Base-by-base conservation (phyloP, 2,888 invertebrate genomes). In the Macrophya alboannulata region DNA sequence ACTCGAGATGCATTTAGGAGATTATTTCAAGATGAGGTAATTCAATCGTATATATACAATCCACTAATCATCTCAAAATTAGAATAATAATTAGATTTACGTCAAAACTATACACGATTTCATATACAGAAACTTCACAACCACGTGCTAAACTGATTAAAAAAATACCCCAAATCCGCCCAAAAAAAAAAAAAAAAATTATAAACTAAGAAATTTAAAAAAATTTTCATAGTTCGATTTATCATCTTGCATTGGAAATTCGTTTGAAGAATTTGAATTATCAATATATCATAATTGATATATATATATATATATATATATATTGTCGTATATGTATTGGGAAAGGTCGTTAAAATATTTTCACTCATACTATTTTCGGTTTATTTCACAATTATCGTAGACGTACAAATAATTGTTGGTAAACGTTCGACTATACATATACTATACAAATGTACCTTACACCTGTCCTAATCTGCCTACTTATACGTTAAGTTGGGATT, bases 21-120 rank as follows among this genome's bases (percentile, higher is more conserved):
- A 88, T 94, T 96, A 40, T 96, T 97, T 91, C 96, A 96, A 88
- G 95, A 96, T 92, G 96, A 96, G 96, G 97, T 97, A 93, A 94
- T 95, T 90, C 12, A 12, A 72, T 72, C 40, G n/a, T 0, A 21
- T 5, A 81, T 59, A n/a, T 12, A 17, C n/a, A 21, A 9, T 25
- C 79, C 79, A 51, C 8, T 17, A n/a, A 59, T 43, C 25, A 76
- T 43, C n/a, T 76, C 5, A 43, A 3, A 68, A 68, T 25, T n/a
- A 48, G 48, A 48, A 48, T 31, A 31, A 31, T 31, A 31, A 31
- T 31, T 31, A 31, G 1, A 31, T 31, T 31, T 31, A 31, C 3
- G 31, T 31, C 1, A 2, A 31, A 31, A 31, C 3, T 31, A n/a
- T n/a, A 31, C 31, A 31, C 31, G 31, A 31, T 31, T 31, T 31